A percentile compares a stretch with the other conserved stretches of the same genome.
Evolutionary conservation across 2,797 vertebrate species (phyloP).

Genomic region (Propithecus perrieri): DNA sequence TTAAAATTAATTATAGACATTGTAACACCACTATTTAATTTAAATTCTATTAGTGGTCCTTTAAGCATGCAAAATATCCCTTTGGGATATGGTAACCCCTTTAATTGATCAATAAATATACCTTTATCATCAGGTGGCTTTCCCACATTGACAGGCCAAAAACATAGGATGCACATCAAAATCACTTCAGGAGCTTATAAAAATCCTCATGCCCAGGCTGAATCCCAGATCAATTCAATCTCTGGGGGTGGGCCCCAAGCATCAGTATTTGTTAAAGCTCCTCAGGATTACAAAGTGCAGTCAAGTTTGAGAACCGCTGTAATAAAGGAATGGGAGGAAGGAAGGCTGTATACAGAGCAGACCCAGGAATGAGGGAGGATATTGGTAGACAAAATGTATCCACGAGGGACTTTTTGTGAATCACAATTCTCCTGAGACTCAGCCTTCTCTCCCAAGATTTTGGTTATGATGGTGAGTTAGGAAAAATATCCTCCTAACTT

Average conservation of each 20-base stretch:
- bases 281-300: neutral
- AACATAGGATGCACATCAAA: neutral
- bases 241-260: neutral
- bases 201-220: neutral
- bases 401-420: neutral
- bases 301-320: neutral
- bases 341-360: neutral
- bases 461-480: neutral
- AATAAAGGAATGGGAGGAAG: neutral
- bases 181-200: neutral
- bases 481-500: neutral
- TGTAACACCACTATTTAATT: neutral
- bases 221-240: neutral
- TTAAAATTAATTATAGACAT: slow-evolving; percentile 9
- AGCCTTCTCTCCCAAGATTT: neutral
- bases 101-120: slow-evolving; percentile 3
- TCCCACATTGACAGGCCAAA: neutral
- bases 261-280: neutral
- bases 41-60: slow-evolving; percentile 26
- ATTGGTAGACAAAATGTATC: neutral
- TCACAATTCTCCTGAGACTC: neutral
- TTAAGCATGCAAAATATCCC: neutral
- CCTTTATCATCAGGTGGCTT: neutral
- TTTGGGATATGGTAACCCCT: neutral
- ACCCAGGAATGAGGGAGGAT: neutral